Evolutionary conservation across 2,888 invertebrate species (phyloP), one percentile per base, ranked within the genome.

Genomic region (Slavum lentiscoides): DNA sequence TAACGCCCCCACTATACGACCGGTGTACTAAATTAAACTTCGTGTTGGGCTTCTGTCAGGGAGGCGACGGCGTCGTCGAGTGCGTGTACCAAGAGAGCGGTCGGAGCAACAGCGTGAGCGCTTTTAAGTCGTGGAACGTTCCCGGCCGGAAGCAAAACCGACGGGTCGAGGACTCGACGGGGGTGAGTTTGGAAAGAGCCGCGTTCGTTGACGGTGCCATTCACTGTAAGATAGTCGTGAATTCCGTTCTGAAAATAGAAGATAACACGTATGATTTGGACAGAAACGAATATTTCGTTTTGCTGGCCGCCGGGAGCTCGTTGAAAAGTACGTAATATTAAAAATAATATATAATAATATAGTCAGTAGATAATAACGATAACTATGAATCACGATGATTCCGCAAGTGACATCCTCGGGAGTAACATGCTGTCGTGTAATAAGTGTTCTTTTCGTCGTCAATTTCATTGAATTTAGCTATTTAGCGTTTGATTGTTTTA

Each of bases 1-100:
- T 30, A 4, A 4, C 30, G 4, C 4, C 30, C 30, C 30, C 30
- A 30, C 4, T 30, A 1, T 4, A 30, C 30, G 30, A 4, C 30
- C 30, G 30, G 30, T 30, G 4, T 2, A 30, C 2, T 15, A 53
- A 17, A 13, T 53, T 13, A 13, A 53, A 53, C 15, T 62, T 62
- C 1, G 19, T 2, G 39, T 19, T 15, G 21, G 15, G 17, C 15
- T 37, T 53, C 23, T 2, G 4, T 53, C 84, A 89, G 89, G 95
- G 95, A 23, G 91, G 92, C 49, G 95, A 95, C 86, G 92, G 92
- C 82, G 93, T 94, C 0, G 91, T 93, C 85, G 95, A 94, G 85
- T 94, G 94, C 85, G 90, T 91, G 4, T 89, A 91, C 74, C 90
- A 91, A 61, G 83, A 83, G 43, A 81, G 73, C 73, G 89, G 90